Evolutionary conservation across 2,888 invertebrate genomes (phyloP), one percentile per base, ranked within the genome.

Genomic region (Habroteleia sp.): DNA sequence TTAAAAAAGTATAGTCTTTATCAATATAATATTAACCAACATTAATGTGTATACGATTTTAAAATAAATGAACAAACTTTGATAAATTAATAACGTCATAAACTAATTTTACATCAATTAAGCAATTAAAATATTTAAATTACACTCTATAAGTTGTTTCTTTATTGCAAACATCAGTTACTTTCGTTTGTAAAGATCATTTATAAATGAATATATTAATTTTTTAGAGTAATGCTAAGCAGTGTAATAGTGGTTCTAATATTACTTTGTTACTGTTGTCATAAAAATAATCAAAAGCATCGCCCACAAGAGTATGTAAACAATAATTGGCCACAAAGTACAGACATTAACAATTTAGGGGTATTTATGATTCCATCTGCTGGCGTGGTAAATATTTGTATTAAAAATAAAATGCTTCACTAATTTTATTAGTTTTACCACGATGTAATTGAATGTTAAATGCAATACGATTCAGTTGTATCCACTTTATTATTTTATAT

Each of bases 191-290:
- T 5, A 33, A 13, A 29, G n/a, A 33, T 5, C 3, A 41, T 52
- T 16, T 27, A 10, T 25, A 31, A 56, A 42, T 10, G 3, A 6
- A 58, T 44, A 10, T 39, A 29, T 44, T 50, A 17, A 27, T 78
- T 69, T 82, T 90, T 56, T 90, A 95, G 95, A 85, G 94, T 93
- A 35, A 94, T 95, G 91, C 89, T 95, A 81, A 94, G 94, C 85
- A 93, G 94, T 17, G 93, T 95, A 79, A 90, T 94, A 82, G 92
- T 94, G 80, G 93, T 94, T 42, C 92, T 95, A 66, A 93, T 94
- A 83, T 91, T 94, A 27, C 92, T 94, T 68, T 95, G 95, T 87
- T 95, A 93, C 87, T 93, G 93, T 88, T 93, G 93, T 84, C 93
- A 93, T 88, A 91, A 86, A 89, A 92, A 84, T 76, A 89, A 90